Evolutionary conservation across 1,140 invertebrate species (phyloP), one percentile per base, ranked within the genome.

Genomic region (Helicoverpa zea): DNA sequence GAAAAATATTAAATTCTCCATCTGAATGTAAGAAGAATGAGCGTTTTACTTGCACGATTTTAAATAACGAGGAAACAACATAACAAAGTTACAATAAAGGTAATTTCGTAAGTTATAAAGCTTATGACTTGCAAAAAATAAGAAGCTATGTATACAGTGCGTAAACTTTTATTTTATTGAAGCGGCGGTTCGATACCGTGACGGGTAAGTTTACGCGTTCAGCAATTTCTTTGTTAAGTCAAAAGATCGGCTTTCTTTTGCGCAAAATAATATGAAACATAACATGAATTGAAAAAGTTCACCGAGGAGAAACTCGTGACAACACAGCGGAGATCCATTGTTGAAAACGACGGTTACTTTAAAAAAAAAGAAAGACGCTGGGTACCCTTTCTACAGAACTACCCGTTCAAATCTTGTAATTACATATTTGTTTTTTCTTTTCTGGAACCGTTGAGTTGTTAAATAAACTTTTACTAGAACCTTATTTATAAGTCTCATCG

Each of bases 241-340:
- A 78, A 88, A 89, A 90, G 84, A 89, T 89, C 85, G 82, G 83
- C 73, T 86, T 85, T 85, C 84, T 86, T 87, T 88, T 86, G 78
- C 83, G 81, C 52, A 85, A 89, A 89, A 88, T 88, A 85, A 89
- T 91, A 89, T 87, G 84, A 90, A 89, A 91, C 87, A 90, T 88
- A 87, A 86, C 81, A 81, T 85, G 86, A 90, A 91, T 90, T 91
- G 83, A 89, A 90, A 90, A 90, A 87, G 85, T 89, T 88, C 83
- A 83, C 79, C 79, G 76, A 80, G 75, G 84, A 87, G 83, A 89
- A 86, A 87, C 78, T 86, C 79, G 78, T 84, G 77, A 87, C 83
- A 84, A 84, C 79, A 72, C 79, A 81, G 80, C 75, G 68, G 72
- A 72, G 70, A 84, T 64, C 84, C 82, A 78, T 87, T 87, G 85